Evolutionary conservation across 2,113 vertebrate species (phyloP).

Genomic region (Entelurus aequoreus): DNA sequence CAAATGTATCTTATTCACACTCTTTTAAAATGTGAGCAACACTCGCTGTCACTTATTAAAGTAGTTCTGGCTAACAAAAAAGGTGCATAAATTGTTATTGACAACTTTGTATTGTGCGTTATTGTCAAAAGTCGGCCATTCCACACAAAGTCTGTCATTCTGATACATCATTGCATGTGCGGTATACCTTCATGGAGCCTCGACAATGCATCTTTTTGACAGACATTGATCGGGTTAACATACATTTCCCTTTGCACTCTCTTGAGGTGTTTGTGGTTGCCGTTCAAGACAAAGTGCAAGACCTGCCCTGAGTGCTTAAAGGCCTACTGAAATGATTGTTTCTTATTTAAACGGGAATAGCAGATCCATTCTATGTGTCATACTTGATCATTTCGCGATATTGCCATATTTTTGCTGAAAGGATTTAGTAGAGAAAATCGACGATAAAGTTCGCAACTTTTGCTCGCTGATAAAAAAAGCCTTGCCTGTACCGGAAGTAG

Average conservation of each 20-base stretch:
- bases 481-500: too few relatives aligned
- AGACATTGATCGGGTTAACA: conserved; percentile 59
- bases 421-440: too few relatives aligned
- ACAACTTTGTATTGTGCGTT: conserved; percentile 11
- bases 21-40: too few relatives aligned
- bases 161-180: conserved; percentile 41
- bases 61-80: not conserved
- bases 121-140: conserved; percentile 25
- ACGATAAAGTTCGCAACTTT: too few relatives aligned
- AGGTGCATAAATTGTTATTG: conserved; percentile 28
- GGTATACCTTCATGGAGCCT: conserved; percentile 32
- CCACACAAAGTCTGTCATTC: conserved; percentile 35
- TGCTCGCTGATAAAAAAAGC: too few relatives aligned
- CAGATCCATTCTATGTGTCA: too few relatives aligned
- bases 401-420: too few relatives aligned
- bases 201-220: conserved; percentile 59
- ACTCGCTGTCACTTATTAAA: too few relatives aligned
- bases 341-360: too few relatives aligned
- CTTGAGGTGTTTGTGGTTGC: conserved; percentile 61
- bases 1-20: too few relatives aligned
- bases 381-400: too few relatives aligned
- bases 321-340: too few relatives aligned
- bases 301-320: conserved; percentile 55
- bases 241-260: conserved; percentile 56
- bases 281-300: conserved; percentile 54